Evolutionary conservation across 2,113 vertebrate species (phyloP).

Genomic region (Anolis carolinensis): DNA sequence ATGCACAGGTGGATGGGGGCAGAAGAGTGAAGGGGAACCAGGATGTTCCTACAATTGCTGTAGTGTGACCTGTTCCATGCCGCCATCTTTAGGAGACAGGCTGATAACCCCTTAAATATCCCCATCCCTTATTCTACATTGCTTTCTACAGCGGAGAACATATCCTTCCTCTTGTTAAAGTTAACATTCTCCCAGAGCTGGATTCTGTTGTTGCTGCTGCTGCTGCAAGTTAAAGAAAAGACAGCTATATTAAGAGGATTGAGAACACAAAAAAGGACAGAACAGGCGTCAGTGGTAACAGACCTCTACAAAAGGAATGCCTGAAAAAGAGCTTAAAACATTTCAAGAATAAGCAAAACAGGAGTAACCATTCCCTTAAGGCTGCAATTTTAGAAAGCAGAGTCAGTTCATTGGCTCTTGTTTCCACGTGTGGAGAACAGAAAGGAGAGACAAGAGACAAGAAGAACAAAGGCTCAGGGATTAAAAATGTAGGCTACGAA

Average conservation of each 20-base stretch:
- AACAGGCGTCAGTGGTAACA: too few species aligned
- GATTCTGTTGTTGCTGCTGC: too few species aligned
- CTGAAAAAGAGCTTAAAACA: background rate
- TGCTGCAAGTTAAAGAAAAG: background rate
- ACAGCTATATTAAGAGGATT: background rate
- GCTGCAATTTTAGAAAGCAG: too few species aligned
- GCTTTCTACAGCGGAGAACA: background rate
- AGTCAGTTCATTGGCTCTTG: too few species aligned
- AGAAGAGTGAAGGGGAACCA: too few species aligned
- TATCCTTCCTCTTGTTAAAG: background rate
- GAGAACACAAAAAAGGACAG: background rate
- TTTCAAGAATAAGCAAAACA: too few species aligned
- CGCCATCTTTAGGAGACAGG: constrained; percentile 44
- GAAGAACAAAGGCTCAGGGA: background rate
- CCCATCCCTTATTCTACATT: background rate
- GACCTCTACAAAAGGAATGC: background rate
- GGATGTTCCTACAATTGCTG: background rate
- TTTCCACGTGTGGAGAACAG: background rate
- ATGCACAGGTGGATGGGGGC: background rate
- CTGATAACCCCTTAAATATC: background rate
- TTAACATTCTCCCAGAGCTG: background rate
- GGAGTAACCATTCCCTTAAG: too few species aligned
- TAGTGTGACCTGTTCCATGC: constrained; percentile 42
- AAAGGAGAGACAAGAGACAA: too few species aligned
- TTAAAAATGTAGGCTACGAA: too few species aligned